Conservation (phyloP, 2,113 vertebrate species). For the Mola mola region DNA sequence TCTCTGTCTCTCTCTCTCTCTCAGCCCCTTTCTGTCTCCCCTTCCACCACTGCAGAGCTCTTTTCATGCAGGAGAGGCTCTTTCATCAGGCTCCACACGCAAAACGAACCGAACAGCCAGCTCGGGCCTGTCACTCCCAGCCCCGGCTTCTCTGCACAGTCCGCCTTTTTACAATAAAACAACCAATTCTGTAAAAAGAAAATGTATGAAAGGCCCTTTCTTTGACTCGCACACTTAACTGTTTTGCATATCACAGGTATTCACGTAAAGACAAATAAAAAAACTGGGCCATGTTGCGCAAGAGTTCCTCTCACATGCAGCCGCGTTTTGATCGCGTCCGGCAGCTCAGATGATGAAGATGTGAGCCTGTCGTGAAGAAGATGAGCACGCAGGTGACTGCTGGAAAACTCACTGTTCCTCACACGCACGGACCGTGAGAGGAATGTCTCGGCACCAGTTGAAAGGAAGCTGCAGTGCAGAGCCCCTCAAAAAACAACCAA, state of each 20-base stretch:
- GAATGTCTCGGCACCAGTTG: constrained; percentile 28
- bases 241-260: constrained; percentile 39
- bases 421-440: constrained; percentile 1
- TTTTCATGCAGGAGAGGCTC: constrained; percentile 78
- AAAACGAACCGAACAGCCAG: constrained; percentile 59
- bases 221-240: constrained; percentile 8
- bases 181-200: too few relatives aligned
- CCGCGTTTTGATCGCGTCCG: constrained; percentile 27
- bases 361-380: constrained; percentile 25
- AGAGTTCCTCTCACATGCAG: constrained; percentile 45
- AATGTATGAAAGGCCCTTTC: constrained; percentile 2
- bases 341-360: constrained; percentile 47
- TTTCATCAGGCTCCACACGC: constrained; percentile 79
- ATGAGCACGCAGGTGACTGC: constrained; percentile 25
- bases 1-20: constrained; percentile 10
- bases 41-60: constrained; percentile 76
- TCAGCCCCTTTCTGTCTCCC: constrained; percentile 32
- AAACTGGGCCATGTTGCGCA: constrained; percentile 50
- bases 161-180: constrained; percentile 37
- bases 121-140: constrained; percentile 51
- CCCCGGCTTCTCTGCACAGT: constrained; percentile 32
- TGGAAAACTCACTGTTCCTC: constrained; percentile 15
- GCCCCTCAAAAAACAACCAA: constrained; percentile 54
- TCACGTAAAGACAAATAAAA: neutral
- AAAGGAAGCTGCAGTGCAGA: constrained; percentile 20